Evolutionary conservation across 2,888 invertebrate species (phyloP).

Genomic region (Lissonota sp.): DNA sequence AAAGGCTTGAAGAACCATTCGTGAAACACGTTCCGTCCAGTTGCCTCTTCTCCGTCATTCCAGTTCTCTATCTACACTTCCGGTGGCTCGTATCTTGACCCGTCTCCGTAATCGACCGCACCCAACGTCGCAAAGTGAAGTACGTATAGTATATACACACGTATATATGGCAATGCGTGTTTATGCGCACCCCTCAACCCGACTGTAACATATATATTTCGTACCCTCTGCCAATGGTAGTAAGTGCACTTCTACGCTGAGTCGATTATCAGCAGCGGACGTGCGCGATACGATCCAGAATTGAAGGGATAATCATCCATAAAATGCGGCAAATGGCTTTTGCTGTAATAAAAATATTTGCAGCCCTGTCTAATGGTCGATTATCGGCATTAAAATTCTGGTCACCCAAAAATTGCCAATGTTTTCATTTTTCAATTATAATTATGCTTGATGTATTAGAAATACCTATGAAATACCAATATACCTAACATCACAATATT

Average conservation of each 20-base stretch:
- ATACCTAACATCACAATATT: too few relatives aligned
- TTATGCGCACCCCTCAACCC: background rate
- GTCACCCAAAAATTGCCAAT: too few relatives aligned
- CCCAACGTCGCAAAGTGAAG: constrained; percentile 20
- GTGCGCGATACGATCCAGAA: background rate
- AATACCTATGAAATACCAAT: too few relatives aligned
- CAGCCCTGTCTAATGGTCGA: background rate
- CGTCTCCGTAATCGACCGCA: constrained; percentile 43
- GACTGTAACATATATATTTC: background rate
- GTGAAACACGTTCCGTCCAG: constrained; percentile 6
- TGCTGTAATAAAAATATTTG: constrained; percentile 8
- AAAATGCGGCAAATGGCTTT: background rate
- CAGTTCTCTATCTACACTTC: constrained; percentile 35
- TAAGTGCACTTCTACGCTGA: constrained; percentile 9
- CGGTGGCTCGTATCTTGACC: constrained; percentile 30
- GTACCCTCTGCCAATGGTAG: background rate
- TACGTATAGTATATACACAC: constrained; percentile 1
- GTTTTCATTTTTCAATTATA: too few relatives aligned
- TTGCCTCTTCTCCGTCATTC: constrained; percentile 16
- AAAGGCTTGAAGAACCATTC: constrained; percentile 33
- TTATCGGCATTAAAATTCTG: background rate
- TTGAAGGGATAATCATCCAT: background rate
- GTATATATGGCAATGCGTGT: background rate
- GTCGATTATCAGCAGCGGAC: constrained; percentile 4
- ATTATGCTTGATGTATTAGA: too few relatives aligned